Conservation (phyloP, 2,888 invertebrate genomes). For the Meiosimyza decipiens region DNA sequence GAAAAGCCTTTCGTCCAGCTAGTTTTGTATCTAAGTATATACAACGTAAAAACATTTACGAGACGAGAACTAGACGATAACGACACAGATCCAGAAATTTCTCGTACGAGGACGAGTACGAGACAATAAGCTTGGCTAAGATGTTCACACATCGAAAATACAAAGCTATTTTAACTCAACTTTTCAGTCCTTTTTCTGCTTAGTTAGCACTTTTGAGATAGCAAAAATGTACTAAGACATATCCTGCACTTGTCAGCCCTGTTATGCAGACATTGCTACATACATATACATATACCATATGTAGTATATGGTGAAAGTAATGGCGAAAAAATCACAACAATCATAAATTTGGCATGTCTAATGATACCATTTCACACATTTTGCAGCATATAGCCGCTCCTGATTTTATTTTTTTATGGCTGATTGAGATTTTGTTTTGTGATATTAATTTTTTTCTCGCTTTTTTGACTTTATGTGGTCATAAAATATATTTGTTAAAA, state of each 20-base stretch:
- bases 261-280: neutral
- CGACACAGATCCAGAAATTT: no score
- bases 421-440: constrained; percentile 27
- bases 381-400: constrained; percentile 35
- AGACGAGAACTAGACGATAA: no score
- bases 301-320: neutral
- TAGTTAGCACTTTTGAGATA: no score
- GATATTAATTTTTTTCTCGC: constrained; percentile 12
- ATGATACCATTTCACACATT: constrained; percentile 51
- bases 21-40: no score
- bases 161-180: no score
- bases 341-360: constrained; percentile 64
- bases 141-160: no score
- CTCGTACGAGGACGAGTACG: no score
- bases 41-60: no score
- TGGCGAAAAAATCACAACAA: constrained; percentile 51
- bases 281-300: neutral
- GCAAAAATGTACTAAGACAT: neutral
- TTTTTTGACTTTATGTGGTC: constrained; percentile 40
- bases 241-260: no score
- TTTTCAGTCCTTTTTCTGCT: no score
- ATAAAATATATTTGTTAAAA: constrained; percentile 44
- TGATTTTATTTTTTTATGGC: constrained; percentile 35
- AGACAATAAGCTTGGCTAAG: no score
- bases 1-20: no score